Evolutionary conservation across 2,113 vertebrate species (phyloP).

Genomic region (Heterotilapia buettikoferi): DNA sequence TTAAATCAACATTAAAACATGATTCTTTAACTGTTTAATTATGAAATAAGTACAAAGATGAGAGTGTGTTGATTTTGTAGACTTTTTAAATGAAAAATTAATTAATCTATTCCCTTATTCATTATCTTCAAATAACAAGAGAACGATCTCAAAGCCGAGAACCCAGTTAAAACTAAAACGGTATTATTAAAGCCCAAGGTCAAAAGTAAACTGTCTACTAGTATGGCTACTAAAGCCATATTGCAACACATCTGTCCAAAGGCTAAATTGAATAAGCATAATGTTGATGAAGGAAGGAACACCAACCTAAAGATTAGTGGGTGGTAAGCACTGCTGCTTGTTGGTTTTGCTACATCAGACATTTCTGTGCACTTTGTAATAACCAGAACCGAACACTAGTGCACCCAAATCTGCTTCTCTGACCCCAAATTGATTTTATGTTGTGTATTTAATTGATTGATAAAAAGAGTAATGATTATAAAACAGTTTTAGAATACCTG

Average conservation of each 20-base stretch:
- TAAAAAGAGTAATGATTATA: not conserved
- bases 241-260: not conserved
- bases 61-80: not conserved
- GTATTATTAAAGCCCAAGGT: not conserved
- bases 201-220: not conserved
- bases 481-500: not conserved
- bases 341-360: not conserved
- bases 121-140: not conserved
- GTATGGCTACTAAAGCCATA: not conserved
- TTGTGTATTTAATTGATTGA: not conserved
- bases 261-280: constrained; percentile 6
- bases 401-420: not conserved
- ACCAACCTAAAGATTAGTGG: not conserved
- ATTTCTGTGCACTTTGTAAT: not conserved
- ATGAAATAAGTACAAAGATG: not conserved
- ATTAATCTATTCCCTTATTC: not conserved
- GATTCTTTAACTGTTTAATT: not conserved
- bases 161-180: not conserved
- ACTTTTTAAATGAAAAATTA: not conserved
- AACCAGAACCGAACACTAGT: not conserved
- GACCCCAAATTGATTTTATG: not conserved
- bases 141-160: not conserved
- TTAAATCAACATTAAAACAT: constrained; percentile 12
- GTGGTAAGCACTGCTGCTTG: not conserved
- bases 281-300: not conserved